Evolutionary conservation across 2,888 invertebrate species (phyloP), one percentile per base, ranked within the genome.

Genomic region (Pycnomerus fuliginosus): DNA sequence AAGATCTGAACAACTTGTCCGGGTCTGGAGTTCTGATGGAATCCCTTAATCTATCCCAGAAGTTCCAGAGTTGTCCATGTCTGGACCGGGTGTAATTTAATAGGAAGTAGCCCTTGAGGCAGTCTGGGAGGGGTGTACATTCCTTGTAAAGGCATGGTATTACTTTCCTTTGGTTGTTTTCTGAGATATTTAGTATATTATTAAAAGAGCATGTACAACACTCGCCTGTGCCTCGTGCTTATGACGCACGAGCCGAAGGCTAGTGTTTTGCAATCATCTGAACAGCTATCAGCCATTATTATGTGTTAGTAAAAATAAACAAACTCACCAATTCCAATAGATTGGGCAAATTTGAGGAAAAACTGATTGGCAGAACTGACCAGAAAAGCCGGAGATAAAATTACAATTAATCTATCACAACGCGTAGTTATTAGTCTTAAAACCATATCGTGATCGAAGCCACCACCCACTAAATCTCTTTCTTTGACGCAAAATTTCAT

Each of bases 351-450:
- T 51, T 84, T 85, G 8, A 86, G 77, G 60, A 88, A 86, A 71
- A 88, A 94, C 37, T 79, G 80, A 64, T 90, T 89, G 11, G 82
- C 85, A 0, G 81, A 72, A 65, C 89, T 90, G 54, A 78, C 71
- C 70, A 92, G 90, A 73, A 91, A 93, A 46, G 81, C 82, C 0
- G 85, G 82, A 0, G 93, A 90, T 53, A 90, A 74, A 40, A 95
- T 80, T 1, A 89, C 82, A 44, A 94, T 81, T 54, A 93, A 77
- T 59, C 86, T 79, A 50, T 82, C 81, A 66, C 94, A 93, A 16
- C 92, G 76, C 57, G 86, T 81, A 2, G 83, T 76, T 61, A 91
- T 87, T 32, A 91, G 74, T 55, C 78, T 78, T 39, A 87, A 79
- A 4, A 90, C 78, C 1, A 85, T 84, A 49, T 83, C 82, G 62